Evolutionary conservation across 2,888 invertebrate genomes (phyloP), one percentile per base, ranked within the genome.

Genomic region (Dasysyrphus albostriatus): DNA sequence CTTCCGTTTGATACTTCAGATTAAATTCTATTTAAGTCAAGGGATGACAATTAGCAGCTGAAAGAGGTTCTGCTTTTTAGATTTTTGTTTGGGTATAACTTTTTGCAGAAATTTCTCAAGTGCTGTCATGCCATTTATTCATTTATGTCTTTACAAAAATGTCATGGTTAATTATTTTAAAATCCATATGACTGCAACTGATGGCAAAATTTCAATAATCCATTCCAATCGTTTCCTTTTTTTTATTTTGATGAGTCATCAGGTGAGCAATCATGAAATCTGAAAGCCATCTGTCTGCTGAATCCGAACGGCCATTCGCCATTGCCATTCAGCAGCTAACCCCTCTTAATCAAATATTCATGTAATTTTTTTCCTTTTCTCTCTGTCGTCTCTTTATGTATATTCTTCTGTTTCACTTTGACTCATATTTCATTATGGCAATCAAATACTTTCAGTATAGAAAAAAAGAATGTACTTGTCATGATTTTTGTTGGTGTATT

Each of bases 201-300:
- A n/a, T 19, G 24, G 34, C 19, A 58, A 24, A 44, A 29, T 78
- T 39, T 44, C 16, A 61, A n/a, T n/a, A 29, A 76, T 42, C 24
- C 61, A 75, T 58, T 24, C 32, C 58, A 65, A 75, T 72, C 14
- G 24, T 63, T 49, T n/a, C n/a, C n/a, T n/a, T n/a, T n/a, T 42
- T 16, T 59, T 19, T 10, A 2, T 24, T 24, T 24, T 74, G 74
- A 79, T 80, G 79, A 79, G 70, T 75, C 80, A 84, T 84, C 58
- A 74, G 70, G 80, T 80, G 70, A 70, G 58, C 37, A 69, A 80
- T 32, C 32, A 24, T 39, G 32, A 77, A 72, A 80, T 75, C 70
- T 75, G 70, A 58, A 67, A 72, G 65, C 83, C 83, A 84, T 75
- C 83, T 84, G 83, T 67, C 70, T 63, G 74, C 37, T 65, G 16